Evolutionary conservation across 1,140 invertebrate genomes (phyloP), one percentile per base, ranked within the genome.

Genomic region (Lasioglossum albipes): DNA sequence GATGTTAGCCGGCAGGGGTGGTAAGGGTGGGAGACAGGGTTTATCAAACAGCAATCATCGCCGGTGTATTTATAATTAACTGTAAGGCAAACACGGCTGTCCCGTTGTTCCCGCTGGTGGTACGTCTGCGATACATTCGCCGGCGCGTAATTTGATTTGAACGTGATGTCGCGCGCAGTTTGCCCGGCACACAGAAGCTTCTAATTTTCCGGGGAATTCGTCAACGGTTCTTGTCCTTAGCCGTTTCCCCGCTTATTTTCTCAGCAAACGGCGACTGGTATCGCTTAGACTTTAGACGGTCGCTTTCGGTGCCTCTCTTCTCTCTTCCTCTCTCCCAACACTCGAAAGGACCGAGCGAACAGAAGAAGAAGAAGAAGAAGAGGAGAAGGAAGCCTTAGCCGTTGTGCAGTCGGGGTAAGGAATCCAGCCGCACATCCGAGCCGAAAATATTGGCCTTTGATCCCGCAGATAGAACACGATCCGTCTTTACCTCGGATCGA

Each of bases 381-480:
- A 54, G 2, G 52, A 54, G 4, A 9, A 9, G 10, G 45, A 49
- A 49, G 45, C 42, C 7, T 45, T 45, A 45, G 42, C 10, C 7
- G 7, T 45, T 45, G 49, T 52, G 49, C 49, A 16, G 52, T 12
- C 13, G 12, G 16, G 13, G 52, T 5, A 54, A 54, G 16, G 52
- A 20, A 16, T 4, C 18, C 52, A 5, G 52, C 13, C 16, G 49
- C 49, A 52, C 52, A 54, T 3, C 16, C 61, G 3, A 13, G 54
- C 45, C 41, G 57, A 82, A 82, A 82, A 82, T 82, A 79, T 82
- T 79, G 77, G 5, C 31, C 65, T 74, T 71, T 59, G 81, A 82
- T 82, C 81, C 70, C n/a, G 13, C 31, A 79, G 81, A 82, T 82
- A 82, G 65, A 65, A 68, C 81, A 82, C 75, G 81, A 76, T 41